A percentile compares a stretch with the other conserved stretches of the same genome.
Conservation (phyloP, 2,113 vertebrate genomes). For the Aix galericulata region DNA sequence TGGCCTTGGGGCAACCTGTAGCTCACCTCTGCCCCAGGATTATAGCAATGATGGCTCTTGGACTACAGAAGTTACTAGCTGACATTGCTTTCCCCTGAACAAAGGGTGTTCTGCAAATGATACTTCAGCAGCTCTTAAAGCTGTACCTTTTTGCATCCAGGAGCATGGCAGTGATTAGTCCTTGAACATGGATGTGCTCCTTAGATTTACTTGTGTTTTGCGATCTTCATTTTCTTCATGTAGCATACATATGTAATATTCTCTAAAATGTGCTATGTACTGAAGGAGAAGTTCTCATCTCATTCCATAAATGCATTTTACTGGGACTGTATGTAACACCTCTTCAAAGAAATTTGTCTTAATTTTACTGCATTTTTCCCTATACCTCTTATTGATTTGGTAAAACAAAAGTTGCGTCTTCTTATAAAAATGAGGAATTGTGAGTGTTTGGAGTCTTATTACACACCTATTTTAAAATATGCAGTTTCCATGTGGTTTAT, state of each 20-base stretch:
- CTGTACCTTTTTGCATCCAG: accelerated
- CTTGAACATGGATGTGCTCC: not conserved
- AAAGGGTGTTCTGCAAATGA: not conserved
- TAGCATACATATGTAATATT: not conserved
- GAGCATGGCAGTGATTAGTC: accelerated
- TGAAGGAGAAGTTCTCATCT: not conserved
- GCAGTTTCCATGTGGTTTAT: not conserved
- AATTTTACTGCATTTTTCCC: not conserved
- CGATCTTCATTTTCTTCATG: not conserved
- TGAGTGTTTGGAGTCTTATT: not conserved
- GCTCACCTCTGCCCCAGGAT: not conserved
- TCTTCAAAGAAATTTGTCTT: not conserved
- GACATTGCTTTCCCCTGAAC: not conserved
- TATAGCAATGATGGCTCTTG: not conserved
- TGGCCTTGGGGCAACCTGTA: accelerated
- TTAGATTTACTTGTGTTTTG: not conserved
- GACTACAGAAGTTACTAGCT: not conserved
- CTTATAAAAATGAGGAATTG: not conserved
- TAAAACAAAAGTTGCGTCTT: not conserved
- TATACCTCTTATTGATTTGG: not conserved
- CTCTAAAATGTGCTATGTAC: not conserved
- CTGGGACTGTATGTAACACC: not conserved
- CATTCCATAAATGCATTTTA: not conserved
- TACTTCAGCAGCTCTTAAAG: not conserved
- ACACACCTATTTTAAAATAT: not conserved